These are phyloP conservation scores for Lagorchestes hirsutus DNA, from an alignment of 2,797 vertebrate species.

Conservation along the genomic window DNA sequence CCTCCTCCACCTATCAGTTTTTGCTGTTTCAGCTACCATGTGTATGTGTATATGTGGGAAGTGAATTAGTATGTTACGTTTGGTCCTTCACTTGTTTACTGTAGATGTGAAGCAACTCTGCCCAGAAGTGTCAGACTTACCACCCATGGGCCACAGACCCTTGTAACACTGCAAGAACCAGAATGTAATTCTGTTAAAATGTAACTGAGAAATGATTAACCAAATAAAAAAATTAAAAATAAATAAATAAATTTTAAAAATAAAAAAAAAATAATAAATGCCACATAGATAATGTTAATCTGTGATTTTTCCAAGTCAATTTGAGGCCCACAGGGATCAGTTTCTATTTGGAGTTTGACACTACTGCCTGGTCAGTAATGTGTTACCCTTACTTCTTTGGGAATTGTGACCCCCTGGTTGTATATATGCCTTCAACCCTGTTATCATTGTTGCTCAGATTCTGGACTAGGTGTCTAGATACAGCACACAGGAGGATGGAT, in stretches of 20 bases:
- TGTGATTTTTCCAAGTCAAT: background rate
- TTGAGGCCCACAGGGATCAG: background rate
- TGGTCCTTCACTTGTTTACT: background rate
- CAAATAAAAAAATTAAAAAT: background rate
- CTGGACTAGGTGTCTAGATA: background rate
- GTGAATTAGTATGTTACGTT: background rate
- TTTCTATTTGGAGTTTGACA: background rate
- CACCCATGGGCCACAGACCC: background rate
- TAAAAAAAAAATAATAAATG: too few relatives aligned
- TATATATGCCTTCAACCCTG: background rate
- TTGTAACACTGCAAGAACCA: background rate
- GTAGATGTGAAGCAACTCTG: background rate
- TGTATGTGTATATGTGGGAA: background rate
- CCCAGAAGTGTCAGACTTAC: background rate
- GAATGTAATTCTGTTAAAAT: background rate
- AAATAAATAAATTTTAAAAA: too few relatives aligned
- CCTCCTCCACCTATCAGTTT: background rate
- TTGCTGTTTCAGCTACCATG: background rate
- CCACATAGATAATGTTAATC: background rate
- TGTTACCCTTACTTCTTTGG: background rate
- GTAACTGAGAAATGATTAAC: background rate
- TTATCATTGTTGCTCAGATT: background rate
- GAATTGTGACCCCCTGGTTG: background rate
- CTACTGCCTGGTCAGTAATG: background rate
- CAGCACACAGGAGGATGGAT: background rate